Conservation (phyloP, 2,113 vertebrate genomes). For the Nettapus auritus region DNA sequence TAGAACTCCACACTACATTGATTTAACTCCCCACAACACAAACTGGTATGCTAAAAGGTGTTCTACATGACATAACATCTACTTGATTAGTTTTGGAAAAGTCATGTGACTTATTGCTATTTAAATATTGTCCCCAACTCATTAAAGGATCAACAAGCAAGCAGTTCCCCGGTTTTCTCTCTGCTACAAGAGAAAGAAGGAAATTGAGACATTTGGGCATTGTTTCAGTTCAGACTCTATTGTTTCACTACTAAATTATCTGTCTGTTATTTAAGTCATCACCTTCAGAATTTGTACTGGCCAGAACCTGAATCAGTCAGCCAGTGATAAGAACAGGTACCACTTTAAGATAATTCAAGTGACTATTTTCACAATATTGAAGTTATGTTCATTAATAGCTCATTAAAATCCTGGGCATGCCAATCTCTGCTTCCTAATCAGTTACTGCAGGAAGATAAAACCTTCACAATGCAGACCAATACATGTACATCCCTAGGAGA, state of each 20-base stretch:
- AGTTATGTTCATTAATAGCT: neutral
- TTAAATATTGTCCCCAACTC: neutral
- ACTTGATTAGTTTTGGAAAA: neutral
- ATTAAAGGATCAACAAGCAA: neutral
- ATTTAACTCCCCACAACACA: neutral
- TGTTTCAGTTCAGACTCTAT: neutral
- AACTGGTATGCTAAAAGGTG: neutral
- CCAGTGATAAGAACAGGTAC: neutral
- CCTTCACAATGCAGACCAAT: neutral
- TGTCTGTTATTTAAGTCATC: neutral
- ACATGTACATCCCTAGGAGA: rapidly evolving
- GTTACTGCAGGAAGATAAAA: neutral
- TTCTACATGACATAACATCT: neutral
- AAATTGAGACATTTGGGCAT: neutral
- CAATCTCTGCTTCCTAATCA: neutral
- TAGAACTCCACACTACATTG: neutral
- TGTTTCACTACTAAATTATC: neutral
- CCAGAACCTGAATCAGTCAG: neutral
- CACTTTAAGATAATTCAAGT: neutral
- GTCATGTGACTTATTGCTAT: neutral
- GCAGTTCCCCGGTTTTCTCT: neutral
- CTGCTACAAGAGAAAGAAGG: neutral
- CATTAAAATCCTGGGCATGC: neutral
- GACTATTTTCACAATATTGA: neutral
- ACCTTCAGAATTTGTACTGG: neutral